phyloP scores from a whole-genome alignment of 2,888 invertebrate species.

The Cryptocheilus praepositus region DNA sequence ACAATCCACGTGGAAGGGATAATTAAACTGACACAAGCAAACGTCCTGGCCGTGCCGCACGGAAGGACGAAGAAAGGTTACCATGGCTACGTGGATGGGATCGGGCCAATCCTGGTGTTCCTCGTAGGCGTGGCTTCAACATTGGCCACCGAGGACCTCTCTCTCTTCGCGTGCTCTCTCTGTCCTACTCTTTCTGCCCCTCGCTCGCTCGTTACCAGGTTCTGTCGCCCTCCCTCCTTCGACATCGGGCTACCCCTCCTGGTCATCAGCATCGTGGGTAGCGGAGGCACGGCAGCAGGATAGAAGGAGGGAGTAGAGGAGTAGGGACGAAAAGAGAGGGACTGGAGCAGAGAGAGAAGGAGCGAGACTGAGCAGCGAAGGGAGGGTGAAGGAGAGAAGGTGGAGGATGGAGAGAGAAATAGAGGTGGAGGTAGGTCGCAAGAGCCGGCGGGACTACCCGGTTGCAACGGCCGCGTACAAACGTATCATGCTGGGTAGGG shows the following conservation, averaged over 20 bases:
- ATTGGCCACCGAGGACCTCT: slow-evolving; percentile 56
- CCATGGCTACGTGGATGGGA: slow-evolving; percentile 77
- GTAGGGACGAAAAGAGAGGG: slow-evolving; percentile 10
- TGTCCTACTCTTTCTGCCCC: not conserved
- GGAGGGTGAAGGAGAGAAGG: slow-evolving; percentile 36
- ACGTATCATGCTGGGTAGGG: slow-evolving; percentile 74
- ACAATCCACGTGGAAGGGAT: slow-evolving; percentile 57
- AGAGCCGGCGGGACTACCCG: slow-evolving; percentile 63
- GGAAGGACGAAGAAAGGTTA: slow-evolving; percentile 70
- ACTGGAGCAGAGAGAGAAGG: too few species aligned
- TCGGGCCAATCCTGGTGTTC: slow-evolving; percentile 77
- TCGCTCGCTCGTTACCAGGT: slow-evolving; percentile 19
- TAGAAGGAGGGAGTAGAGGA: slow-evolving; percentile 38
- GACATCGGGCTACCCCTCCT: not conserved
- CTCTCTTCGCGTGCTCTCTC: slow-evolving; percentile 8
- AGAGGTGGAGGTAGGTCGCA: slow-evolving; percentile 52
- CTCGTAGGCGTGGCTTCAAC: slow-evolving; percentile 73
- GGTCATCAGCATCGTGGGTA: slow-evolving; percentile 8
- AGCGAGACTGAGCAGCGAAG: too few species aligned
- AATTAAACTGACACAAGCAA: slow-evolving; percentile 67
- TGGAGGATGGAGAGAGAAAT: slow-evolving; percentile 7
- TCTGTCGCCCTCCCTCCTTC: not conserved
- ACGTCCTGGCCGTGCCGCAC: slow-evolving; percentile 48
- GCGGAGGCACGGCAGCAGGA: slow-evolving; percentile 24
- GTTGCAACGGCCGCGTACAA: slow-evolving; percentile 70